These are phyloP conservation scores for Melinaea marsaeus DNA, from an alignment of 2,888 invertebrate genomes.

Conservation along the genomic window DNA sequence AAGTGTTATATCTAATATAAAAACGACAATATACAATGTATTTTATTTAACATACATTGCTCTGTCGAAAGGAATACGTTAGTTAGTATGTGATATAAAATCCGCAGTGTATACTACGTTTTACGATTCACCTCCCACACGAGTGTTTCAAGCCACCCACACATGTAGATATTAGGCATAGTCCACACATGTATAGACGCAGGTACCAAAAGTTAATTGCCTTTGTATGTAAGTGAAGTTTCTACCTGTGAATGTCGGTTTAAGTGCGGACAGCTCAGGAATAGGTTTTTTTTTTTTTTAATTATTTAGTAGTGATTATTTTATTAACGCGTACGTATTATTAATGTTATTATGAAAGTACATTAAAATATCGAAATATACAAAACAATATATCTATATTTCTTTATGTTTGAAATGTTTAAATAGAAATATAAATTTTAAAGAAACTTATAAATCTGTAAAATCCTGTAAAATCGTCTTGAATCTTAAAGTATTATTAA, in stretches of 20 bases:
- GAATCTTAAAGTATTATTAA: no score
- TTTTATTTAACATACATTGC: constrained; percentile 26
- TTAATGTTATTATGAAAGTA: constrained; percentile 14
- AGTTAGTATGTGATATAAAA: neutral
- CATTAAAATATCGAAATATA: no score
- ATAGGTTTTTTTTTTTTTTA: constrained; percentile 30
- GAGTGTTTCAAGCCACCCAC: constrained; percentile 21
- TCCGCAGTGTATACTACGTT: constrained; percentile 21
- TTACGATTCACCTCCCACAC: neutral
- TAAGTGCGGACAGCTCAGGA: constrained; percentile 37
- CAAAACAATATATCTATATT: neutral
- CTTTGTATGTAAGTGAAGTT: constrained; percentile 71
- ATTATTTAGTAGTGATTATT: constrained; percentile 9
- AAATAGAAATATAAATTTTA: no score
- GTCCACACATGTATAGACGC: constrained; percentile 51
- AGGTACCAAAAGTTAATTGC: constrained; percentile 76
- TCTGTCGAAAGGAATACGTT: neutral
- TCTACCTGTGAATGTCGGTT: constrained; percentile 58
- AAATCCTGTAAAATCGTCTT: no score
- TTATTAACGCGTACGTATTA: constrained; percentile 12
- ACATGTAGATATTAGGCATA: constrained; percentile 30
- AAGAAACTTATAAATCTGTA: no score
- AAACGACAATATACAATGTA: constrained; percentile 5
- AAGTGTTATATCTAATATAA: constrained; percentile 44
- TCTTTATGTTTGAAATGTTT: neutral